Conservation (phyloP, 2,888 invertebrate genomes). For the Cataglyphis albicans region DNA sequence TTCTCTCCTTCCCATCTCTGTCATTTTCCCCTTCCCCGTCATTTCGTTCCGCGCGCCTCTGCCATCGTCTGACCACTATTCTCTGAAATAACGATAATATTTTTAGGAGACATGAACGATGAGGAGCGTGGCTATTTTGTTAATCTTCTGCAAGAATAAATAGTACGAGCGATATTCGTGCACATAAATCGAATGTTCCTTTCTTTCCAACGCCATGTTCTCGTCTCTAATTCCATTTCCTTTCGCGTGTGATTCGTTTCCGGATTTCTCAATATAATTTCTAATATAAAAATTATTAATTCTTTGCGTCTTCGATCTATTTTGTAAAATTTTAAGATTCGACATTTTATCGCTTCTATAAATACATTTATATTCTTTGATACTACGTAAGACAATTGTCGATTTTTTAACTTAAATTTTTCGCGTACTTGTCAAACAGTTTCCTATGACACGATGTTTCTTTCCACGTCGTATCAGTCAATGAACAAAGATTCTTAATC, state of each 20-base stretch:
- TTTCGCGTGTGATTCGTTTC: neutral
- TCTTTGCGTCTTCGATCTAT: neutral
- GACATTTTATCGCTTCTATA: neutral
- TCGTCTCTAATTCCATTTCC: neutral
- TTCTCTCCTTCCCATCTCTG: conserved; percentile 44
- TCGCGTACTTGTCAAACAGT: conserved; percentile 21
- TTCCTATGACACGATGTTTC: conserved; percentile 33
- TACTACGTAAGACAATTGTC: neutral
- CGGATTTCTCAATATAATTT: neutral
- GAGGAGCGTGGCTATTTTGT: conserved; percentile 53
- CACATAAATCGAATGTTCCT: conserved; percentile 44
- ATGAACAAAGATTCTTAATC: conserved; percentile 65
- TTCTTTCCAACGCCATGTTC: neutral
- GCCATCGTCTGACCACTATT: conserved; percentile 60
- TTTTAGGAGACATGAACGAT: conserved; percentile 53
- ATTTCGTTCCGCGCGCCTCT: conserved; percentile 3
- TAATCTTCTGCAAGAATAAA: conserved; percentile 55
- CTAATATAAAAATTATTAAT: neutral
- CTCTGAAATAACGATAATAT: conserved; percentile 70
- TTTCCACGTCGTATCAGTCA: conserved; percentile 45
- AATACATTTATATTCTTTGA: neutral
- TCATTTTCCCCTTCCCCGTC: conserved; percentile 40
- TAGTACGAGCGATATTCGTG: conserved; percentile 43
- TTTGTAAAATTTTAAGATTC: neutral
- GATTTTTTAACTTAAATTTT: neutral